Conservation (phyloP, 1,140 invertebrate genomes). For the Eurosta solidaginis region DNA sequence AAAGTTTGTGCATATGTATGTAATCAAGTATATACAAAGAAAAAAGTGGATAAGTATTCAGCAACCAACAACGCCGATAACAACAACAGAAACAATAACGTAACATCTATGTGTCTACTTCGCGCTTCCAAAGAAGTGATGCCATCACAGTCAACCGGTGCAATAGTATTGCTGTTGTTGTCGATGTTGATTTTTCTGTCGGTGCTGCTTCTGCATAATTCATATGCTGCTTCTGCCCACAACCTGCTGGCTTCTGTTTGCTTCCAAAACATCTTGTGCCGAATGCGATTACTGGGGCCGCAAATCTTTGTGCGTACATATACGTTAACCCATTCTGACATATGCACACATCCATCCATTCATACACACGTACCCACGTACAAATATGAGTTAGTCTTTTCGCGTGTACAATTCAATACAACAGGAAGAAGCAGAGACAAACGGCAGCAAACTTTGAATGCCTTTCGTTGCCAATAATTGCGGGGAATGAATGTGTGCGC, state of each 20-base stretch:
- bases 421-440: slow-evolving; percentile 8
- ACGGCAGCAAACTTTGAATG: neutral
- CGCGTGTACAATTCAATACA: neutral
- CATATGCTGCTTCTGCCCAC: neutral
- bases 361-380: neutral
- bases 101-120: neutral
- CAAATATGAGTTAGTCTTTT: neutral
- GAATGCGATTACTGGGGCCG: slow-evolving; percentile 23
- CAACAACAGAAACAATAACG: neutral
- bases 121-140: neutral
- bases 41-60: slow-evolving; percentile 12
- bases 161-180: neutral
- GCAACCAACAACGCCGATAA: slow-evolving; percentile 15
- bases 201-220: slow-evolving; percentile 18
- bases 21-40: neutral
- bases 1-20: too few relatives aligned
- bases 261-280: slow-evolving; percentile 18
- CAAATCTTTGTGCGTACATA: neutral
- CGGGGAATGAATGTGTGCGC: neutral
- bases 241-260: neutral
- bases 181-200: neutral
- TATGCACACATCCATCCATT: neutral
- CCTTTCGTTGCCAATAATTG: slow-evolving; percentile 20
- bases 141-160: slow-evolving; percentile 5
- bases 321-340: neutral